Evolutionary conservation across 2,113 vertebrate genomes (phyloP), one percentile per base, ranked within the genome.

Genomic region (Clarias gariepinus): DNA sequence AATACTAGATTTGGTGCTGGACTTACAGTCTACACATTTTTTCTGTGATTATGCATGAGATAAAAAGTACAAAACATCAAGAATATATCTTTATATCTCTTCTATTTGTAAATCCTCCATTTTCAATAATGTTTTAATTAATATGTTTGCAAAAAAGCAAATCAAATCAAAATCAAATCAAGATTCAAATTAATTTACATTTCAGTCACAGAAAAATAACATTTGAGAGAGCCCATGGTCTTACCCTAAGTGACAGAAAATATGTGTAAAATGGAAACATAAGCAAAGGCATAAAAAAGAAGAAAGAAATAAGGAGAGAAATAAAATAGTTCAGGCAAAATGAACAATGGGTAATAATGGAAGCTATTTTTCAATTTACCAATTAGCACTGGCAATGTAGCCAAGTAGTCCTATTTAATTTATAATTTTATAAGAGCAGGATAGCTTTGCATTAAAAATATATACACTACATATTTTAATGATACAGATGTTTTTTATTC

Each of bases 1-100:
- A 74, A 63, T 23, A 86, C 61, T 73, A 81, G 66, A 69, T 81
- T 71, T 60, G 58, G 47, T 78, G 60, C 58, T 71, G 55, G 47
- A 78, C 55, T 61, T 79, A 58, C 68, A 57, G 47, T 63, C 73
- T 53, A 78, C 52, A 66, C 28, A 74, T n/a, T 41, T n/a, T 21
- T n/a, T 64, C 18, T 58, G 16, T 78, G 66, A 84, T 82, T 79
- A 74, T 69, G 64, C 25, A 82, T 63, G 4, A 53, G 52, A 33
- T 61, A 69, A 19, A 63, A 85, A 85, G 79, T 52, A 63, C 74
- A 79, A 63, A 36, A 23, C 30, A 68, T 68, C n/a, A 68, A 30
- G 66, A 68, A 68, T 30, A 68, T 68, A 13, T 64, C 25, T 64
- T 64, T 7, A 64, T n/a, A 64, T 64, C 23, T 30, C 66, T 68